A percentile compares a stretch with the other conserved stretches of the same genome.
These are phyloP conservation scores for Rhodinocichla rosea DNA, from an alignment of 2,113 vertebrate genomes.

Conservation along the genomic window DNA sequence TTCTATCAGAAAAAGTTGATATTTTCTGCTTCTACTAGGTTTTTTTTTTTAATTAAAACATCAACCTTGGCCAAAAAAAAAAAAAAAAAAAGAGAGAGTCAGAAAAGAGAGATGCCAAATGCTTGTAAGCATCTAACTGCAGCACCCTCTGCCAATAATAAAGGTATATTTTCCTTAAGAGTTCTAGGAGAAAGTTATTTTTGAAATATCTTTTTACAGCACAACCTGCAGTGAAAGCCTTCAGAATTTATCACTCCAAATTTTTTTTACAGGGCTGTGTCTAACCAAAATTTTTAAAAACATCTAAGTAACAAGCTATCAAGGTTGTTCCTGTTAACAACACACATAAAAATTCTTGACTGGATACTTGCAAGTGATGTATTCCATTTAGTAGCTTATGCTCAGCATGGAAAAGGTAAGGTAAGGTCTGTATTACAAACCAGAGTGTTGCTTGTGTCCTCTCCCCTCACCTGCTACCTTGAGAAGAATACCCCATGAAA, in stretches of 20 bases:
- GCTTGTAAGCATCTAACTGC: not conserved
- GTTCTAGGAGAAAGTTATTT: not conserved
- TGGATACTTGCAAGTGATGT: not conserved
- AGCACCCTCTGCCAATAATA: not conserved
- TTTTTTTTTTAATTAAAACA: not conserved
- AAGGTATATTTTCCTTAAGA: constrained; percentile 11
- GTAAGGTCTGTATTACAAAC: not conserved
- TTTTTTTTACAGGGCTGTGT: not conserved
- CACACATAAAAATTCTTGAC: not conserved
- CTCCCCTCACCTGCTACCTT: not conserved
- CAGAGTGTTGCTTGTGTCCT: not conserved
- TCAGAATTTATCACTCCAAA: not conserved
- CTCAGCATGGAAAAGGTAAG: not conserved
- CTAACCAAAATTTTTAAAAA: not conserved
- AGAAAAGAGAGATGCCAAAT: not conserved
- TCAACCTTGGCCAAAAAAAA: not conserved
- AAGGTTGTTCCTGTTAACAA: not conserved
- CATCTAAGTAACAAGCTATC: not conserved
- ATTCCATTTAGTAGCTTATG: not conserved
- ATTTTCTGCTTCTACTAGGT: not conserved
- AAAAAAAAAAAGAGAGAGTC: not conserved
- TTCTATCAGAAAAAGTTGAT: not conserved
- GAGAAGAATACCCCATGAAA: not conserved
- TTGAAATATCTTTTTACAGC: not conserved
- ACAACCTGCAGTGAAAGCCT: not conserved